A percentile compares a stretch with the other conserved stretches of the same genome.
phyloP scores from a whole-genome alignment of 2,113 vertebrate genomes.

The Hemicordylus capensis region DNA sequence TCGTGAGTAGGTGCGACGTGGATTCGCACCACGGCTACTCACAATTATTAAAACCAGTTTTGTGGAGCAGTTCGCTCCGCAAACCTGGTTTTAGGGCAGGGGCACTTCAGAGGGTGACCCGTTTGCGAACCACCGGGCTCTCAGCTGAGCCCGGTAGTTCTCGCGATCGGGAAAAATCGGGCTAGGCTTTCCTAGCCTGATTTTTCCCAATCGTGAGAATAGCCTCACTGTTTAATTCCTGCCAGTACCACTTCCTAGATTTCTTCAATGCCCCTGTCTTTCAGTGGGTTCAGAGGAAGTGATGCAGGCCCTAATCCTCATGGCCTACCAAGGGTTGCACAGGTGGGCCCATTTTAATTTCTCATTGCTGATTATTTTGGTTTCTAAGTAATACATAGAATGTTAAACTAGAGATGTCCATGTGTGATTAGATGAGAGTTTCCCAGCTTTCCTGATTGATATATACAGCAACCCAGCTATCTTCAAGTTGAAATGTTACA shows the following conservation, averaged over 20 bases:
- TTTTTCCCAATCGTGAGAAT: too few relatives aligned
- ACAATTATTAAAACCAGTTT: too few relatives aligned
- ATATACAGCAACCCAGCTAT: background rate
- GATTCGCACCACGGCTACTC: too few relatives aligned
- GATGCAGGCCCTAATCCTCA: background rate
- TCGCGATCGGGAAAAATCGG: too few relatives aligned
- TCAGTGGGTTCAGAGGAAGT: background rate
- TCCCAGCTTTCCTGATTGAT: background rate
- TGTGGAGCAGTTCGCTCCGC: too few relatives aligned
- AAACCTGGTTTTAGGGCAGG: too few relatives aligned
- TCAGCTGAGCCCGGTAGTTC: too few relatives aligned
- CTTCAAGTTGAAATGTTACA: background rate
- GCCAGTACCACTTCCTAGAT: background rate
- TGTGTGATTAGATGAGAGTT: background rate
- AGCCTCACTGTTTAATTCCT: background rate
- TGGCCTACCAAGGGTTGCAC: background rate
- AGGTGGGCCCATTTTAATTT: background rate
- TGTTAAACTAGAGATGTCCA: background rate
- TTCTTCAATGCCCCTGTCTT: background rate
- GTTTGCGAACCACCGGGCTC: too few relatives aligned
- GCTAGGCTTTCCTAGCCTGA: too few relatives aligned
- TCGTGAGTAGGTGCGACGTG: too few relatives aligned
- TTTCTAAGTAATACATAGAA: background rate
- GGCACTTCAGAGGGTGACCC: too few relatives aligned
- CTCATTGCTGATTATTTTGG: background rate